Conservation (phyloP, 2,888 invertebrate genomes). For the Vannuccia rotundouncinata region DNA sequence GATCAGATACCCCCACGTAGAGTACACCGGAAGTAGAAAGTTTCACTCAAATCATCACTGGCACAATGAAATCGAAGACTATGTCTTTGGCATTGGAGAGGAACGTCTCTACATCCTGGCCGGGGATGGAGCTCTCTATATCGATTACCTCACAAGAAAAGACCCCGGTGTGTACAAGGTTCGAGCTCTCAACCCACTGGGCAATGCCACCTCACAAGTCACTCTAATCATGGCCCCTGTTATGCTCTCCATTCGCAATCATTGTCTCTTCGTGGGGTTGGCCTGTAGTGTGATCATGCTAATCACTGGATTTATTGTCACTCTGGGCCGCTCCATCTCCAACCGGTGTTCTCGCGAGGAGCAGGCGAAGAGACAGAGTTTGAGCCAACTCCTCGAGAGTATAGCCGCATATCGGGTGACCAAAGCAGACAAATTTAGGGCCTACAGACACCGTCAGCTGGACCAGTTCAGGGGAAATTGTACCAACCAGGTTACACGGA, state of each 20-base stretch:
- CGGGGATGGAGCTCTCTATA: slow-evolving; percentile 69
- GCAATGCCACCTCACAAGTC: slow-evolving; percentile 57
- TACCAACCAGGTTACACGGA: slow-evolving; percentile 47
- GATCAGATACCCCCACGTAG: slow-evolving; percentile 39
- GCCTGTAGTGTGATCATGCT: slow-evolving; percentile 5
- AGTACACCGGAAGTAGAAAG: slow-evolving; percentile 38
- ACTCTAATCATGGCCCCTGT: neutral
- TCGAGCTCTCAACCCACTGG: slow-evolving; percentile 48
- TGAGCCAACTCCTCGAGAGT: slow-evolving; percentile 78
- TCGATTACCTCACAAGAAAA: slow-evolving; percentile 62
- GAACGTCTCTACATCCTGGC: slow-evolving; percentile 65
- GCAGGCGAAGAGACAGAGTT: slow-evolving; percentile 68
- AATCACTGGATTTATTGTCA: neutral
- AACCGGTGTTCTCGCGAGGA: slow-evolving; percentile 14
- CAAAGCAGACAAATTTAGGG: slow-evolving; percentile 62
- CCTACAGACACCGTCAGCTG: slow-evolving; percentile 49
- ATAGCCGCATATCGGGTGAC: slow-evolving; percentile 81
- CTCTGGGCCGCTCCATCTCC: neutral
- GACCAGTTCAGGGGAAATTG: slow-evolving; percentile 49
- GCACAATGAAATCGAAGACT: slow-evolving; percentile 42
- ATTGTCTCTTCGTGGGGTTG: slow-evolving; percentile 10
- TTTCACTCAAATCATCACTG: slow-evolving; percentile 46
- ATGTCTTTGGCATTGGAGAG: slow-evolving; percentile 39
- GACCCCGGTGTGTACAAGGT: slow-evolving; percentile 78
- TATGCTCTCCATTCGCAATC: neutral